Evolutionary conservation across 2,797 vertebrate species (phyloP), one percentile per base, ranked within the genome.

Genomic region (Aldrovandia affinis): DNA sequence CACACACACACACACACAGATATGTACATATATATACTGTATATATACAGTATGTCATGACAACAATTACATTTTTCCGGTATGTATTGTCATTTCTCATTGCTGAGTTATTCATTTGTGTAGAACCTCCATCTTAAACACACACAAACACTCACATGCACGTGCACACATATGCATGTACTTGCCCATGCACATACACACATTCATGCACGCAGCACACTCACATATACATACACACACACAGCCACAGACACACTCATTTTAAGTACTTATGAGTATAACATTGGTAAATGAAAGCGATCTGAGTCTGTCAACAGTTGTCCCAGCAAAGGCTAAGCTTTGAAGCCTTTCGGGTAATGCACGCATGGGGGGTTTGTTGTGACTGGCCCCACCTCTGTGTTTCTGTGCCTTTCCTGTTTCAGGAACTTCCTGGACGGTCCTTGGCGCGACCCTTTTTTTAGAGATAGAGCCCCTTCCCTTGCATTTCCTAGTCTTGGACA

Each of bases 381-480:
- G 36, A 25, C 70, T 75, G 70, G 39, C 39, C 73, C 36, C 0
- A 15, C 18, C 5, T n/a, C 7, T 1, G 22, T 14, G 9, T 77
- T 77, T 77, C 22, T 44, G 39, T 1, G 25, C 73, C 22, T 47
- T 77, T 77, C 73, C 73, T 77, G 73, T 77, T 77, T 77, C 39
- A 12, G 73, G 42, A 77, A 47, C 73, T 47, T 25, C 42, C 73
- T 77, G 39, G 22, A n/a, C 22, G 44, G 73, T 77, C 73, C 73
- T 42, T 15, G 42, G 39, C 36, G 0, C 20, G 22, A 47, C 39
- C 39, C 42, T 22, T 30, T 68, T 9, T 20, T 36, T 20, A 70
- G 68, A 70, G 68, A 20, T 39, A 15, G n/a, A 33, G 9, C 0
- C 7, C 28, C 2, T 39, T 18, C 39, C 68, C 36, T 2, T 4